phyloP scores from a whole-genome alignment of 2,888 invertebrate species.

The Sphecodes monilicornis region DNA sequence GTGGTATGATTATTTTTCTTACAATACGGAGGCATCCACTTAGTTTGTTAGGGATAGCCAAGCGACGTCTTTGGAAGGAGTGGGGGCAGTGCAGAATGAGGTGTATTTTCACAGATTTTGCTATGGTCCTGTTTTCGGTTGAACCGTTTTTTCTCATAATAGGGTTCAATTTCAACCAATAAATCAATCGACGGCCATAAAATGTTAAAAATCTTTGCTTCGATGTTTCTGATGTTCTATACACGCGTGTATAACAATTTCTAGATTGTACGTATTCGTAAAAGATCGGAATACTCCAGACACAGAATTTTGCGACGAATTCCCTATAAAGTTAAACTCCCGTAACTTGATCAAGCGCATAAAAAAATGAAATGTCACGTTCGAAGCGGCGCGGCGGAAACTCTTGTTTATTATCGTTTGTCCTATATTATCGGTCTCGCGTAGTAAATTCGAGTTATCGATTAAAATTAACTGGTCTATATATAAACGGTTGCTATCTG shows the following conservation, averaged over 20 bases:
- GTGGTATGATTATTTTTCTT: too few species aligned
- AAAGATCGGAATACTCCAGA: too few species aligned
- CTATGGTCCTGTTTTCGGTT: background rate
- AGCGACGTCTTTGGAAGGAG: too few species aligned
- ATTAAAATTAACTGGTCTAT: slow-evolving; percentile 37
- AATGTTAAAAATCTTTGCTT: too few species aligned
- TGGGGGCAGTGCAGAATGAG: too few species aligned
- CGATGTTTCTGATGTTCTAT: too few species aligned
- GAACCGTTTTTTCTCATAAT: too few species aligned
- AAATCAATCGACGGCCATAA: background rate
- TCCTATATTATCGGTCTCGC: background rate
- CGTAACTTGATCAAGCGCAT: background rate
- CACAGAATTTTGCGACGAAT: too few species aligned
- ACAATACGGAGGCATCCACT: too few species aligned
- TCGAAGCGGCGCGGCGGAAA: background rate
- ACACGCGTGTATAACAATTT: too few species aligned
- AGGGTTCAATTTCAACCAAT: background rate
- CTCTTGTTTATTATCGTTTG: background rate
- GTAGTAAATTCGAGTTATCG: slow-evolving; percentile 24
- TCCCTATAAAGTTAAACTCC: background rate
- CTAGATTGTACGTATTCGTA: too few species aligned
- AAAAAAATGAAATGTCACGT: background rate
- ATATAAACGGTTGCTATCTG: slow-evolving; percentile 34
- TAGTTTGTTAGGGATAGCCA: too few species aligned
- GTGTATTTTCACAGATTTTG: background rate